Evolutionary conservation across 2,888 invertebrate genomes (phyloP), one percentile per base, ranked within the genome.

Genomic region (Tiphia femorata): DNA sequence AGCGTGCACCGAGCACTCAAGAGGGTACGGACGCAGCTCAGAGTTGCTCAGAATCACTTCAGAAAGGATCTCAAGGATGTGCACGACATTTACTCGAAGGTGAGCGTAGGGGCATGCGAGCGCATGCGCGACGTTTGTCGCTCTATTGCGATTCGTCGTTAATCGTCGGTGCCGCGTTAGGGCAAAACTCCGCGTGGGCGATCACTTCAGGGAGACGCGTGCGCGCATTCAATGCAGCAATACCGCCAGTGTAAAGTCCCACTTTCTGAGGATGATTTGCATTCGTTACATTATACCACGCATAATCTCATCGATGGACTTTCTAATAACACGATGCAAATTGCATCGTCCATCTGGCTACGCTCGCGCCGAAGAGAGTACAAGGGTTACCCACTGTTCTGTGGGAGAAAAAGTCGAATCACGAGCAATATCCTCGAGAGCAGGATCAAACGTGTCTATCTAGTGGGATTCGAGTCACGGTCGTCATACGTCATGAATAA

Each of bases 31-130:
- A 82, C 81, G 2, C 84, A 84, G 67, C 71, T 84, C 27, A 72
- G 78, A 44, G 75, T 82, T 30, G 84, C 84, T 2, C 77, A 80
- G 49, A 78, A 78, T 43, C 82, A 84, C 64, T 82, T 82, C 63
- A 74, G 73, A 42, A 78, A 76, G 56, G 73, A 79, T 52, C 74
- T 76, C 61, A 77, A 75, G 49, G 80, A 79, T 54, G 77, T 81
- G 37, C 76, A 74, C 52, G 70, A 75, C 35, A 75, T 83, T 41
- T 84, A 84, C 66, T 71, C 79, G n/a, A 79, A 82, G 76, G 84
- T 84, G 38, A 2, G 19, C 8, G 19, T 16, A 16, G 38, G 19
- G 38, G 17, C 10, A 38, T n/a, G 12, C 20, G 40, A 30, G 35
- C 20, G 14, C n/a, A 12, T 17, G 27, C 17, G 41, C 52, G 56